Conservation (phyloP, 2,888 invertebrate genomes). For the Aphidoletes aphidimyza region DNA sequence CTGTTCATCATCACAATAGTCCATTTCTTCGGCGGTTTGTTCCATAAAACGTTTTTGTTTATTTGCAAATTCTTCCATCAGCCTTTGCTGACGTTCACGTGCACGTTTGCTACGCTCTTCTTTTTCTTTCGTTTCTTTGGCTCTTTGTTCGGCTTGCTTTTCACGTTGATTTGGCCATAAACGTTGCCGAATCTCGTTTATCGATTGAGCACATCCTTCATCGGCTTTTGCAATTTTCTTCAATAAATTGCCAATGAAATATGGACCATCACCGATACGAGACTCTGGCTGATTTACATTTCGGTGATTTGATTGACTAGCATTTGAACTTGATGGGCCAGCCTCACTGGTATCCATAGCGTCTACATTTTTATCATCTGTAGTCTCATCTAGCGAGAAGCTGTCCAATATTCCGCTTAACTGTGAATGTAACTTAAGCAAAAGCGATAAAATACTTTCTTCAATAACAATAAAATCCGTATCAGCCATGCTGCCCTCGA, state of each 20-base stretch:
- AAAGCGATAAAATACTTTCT: constrained; percentile 89
- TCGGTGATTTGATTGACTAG: not conserved
- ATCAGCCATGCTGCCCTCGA: constrained; percentile 65
- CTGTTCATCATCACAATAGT: constrained; percentile 70
- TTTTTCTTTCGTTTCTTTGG: constrained; percentile 74
- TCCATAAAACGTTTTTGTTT: constrained; percentile 93
- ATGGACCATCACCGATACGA: constrained; percentile 83
- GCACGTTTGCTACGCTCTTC: constrained; percentile 86
- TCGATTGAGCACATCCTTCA: constrained; percentile 74
- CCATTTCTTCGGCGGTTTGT: constrained; percentile 74
- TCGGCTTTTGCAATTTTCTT: constrained; percentile 78
- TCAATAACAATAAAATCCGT: constrained; percentile 74
- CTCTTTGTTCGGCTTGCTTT: constrained; percentile 79
- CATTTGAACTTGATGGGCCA: constrained; percentile 60
- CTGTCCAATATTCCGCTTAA: constrained; percentile 85
- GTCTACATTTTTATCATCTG: constrained; percentile 56
- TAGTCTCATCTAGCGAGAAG: constrained; percentile 72
- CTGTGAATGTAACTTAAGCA: constrained; percentile 90
- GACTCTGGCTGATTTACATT: constrained; percentile 62
- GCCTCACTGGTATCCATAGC: constrained; percentile 63
- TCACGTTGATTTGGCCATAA: constrained; percentile 87
- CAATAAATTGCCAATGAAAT: constrained; percentile 84
- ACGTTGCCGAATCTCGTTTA: constrained; percentile 76
- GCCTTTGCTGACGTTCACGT: constrained; percentile 87
- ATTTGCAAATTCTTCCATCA: constrained; percentile 93